Percentiles rank a stretch among this genome's conserved stretches.
Evolutionary conservation across 2,797 vertebrate species (phyloP).

Genomic region (Eleutherodactylus coqui): DNA sequence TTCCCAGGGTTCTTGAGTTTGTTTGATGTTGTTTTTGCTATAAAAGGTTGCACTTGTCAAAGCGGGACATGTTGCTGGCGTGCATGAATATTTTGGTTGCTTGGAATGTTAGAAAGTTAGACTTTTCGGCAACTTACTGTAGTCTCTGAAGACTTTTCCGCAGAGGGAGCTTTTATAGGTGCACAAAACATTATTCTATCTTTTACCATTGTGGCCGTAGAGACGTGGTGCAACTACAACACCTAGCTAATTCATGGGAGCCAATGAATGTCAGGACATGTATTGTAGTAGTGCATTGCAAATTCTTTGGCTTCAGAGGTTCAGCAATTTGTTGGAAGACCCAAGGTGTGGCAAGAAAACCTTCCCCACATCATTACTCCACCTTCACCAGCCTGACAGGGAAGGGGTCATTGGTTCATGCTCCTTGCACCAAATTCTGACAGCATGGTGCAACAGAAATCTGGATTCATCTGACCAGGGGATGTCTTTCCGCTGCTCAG

Average conservation of each 20-base stretch:
- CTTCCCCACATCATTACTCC: too few species aligned
- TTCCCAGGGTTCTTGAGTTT: constrained; percentile 53
- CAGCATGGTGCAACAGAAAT: too few species aligned
- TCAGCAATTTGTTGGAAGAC: too few species aligned
- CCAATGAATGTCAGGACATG: not conserved
- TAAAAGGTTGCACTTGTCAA: constrained; percentile 68
- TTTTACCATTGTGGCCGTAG: not conserved
- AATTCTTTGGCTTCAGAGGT: too few species aligned
- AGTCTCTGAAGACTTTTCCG: not conserved
- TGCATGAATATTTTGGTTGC: constrained; percentile 60
- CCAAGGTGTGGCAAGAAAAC: too few species aligned
- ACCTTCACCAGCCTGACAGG: too few species aligned
- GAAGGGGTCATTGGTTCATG: too few species aligned
- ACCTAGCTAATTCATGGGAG: not conserved
- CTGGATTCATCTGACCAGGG: too few species aligned
- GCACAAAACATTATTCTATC: not conserved
- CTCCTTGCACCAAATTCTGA: too few species aligned
- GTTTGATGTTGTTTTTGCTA: constrained; percentile 22
- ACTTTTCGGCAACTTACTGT: not conserved
- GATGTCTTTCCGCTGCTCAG: too few species aligned
- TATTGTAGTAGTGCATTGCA: too few species aligned
- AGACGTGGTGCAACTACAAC: not conserved
- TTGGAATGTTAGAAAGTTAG: constrained; percentile 21
- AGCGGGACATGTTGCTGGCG: constrained; percentile 54
- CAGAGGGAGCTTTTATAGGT: constrained; percentile 10